Evolutionary conservation across 2,888 invertebrate genomes (phyloP), one percentile per base, ranked within the genome.

Genomic region (Aleiodes alternator): DNA sequence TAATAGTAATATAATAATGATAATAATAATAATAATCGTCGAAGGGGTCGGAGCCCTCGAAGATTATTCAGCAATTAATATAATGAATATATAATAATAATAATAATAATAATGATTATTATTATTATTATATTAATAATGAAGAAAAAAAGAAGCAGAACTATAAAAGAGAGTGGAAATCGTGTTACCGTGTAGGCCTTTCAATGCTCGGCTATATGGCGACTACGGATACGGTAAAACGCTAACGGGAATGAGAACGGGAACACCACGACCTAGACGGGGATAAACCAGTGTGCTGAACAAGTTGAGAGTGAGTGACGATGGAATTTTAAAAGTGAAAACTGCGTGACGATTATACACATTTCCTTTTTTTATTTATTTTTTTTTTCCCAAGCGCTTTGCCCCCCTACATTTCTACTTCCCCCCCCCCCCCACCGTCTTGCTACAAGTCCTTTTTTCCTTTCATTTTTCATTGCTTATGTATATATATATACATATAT

Each of bases 241-340:
- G 83, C 82, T 84, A 86, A 85, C 83, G 83, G 83, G 84, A 87
- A 86, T 82, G 87, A 85, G 85, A 85, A 83, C 85, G 81, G 79
- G 82, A 82, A 82, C 82, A 82, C 80, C 84, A 82, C 84, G 85
- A 86, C 85, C 86, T 85, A 86, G 85, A 85, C 86, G 82, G 80
- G 23, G 23, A 23, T 78, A 71, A 73, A 71, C 76, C 75, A 76
- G 79, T 78, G 79, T 73, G 74, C 72, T 80, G 77, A 81, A 64
- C 64, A 64, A 48, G 80, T 77, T 81, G 80, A 82, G 80, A 80
- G 78, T 73, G 75, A 80, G 81, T 81, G 81, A 81, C 79, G 77
- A 78, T 80, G 83, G 84, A 86, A 86, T 86, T 86, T 64, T 84
- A 86, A 86, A 86, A 86, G 86, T 86, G 86, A 86, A 75, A 86